Conservation (phyloP, 2,797 vertebrate species). For the Tamandua tetradactyla region DNA sequence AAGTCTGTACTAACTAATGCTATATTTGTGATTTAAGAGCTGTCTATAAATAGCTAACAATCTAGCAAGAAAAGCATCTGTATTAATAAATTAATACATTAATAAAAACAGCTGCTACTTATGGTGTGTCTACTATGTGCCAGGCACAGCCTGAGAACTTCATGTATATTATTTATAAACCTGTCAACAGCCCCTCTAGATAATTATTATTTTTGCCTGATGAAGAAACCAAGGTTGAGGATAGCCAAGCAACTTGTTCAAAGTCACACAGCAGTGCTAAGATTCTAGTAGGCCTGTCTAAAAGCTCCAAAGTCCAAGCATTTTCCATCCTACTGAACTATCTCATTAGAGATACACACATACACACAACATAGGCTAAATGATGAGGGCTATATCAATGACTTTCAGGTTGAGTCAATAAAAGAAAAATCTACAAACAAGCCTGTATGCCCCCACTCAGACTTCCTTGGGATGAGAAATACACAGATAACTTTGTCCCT, state of each 20-base stretch:
- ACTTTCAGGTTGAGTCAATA: neutral
- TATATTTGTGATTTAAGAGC: neutral
- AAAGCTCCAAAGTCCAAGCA: neutral
- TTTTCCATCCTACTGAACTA: neutral
- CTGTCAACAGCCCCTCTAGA: no score
- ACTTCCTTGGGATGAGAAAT: neutral
- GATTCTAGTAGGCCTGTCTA: neutral
- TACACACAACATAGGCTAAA: neutral
- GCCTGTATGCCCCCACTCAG: neutral
- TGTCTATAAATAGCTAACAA: neutral
- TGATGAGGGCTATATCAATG: neutral
- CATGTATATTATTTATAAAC: no score
- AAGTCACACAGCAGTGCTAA: conserved; percentile 13
- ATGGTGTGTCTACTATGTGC: no score
- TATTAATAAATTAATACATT: neutral
- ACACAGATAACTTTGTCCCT: neutral
- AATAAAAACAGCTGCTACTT: neutral
- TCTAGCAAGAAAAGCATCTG: conserved; percentile 19
- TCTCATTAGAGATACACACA: neutral
- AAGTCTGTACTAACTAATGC: neutral
- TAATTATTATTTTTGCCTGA: no score
- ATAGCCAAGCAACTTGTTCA: neutral
- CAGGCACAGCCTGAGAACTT: no score
- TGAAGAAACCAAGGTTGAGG: no score
- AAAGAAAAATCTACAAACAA: neutral